Evolutionary conservation across 1,140 invertebrate genomes (phyloP), one percentile per base, ranked within the genome.

Genomic region (Bicyclus anynana): DNA sequence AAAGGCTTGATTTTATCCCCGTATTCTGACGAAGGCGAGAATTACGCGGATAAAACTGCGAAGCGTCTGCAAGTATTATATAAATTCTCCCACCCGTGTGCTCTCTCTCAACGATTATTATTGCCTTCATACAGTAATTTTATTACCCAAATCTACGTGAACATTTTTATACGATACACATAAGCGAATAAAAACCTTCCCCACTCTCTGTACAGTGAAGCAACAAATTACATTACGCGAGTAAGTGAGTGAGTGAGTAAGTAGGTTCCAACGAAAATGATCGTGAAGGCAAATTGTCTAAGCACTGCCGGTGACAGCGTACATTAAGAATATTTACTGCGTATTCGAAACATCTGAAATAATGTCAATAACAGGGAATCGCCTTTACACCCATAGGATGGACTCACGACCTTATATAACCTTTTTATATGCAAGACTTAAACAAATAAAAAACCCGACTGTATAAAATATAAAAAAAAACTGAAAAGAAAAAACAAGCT

Each of bases 241-340:
- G 29, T 33, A 33, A 12, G 29, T 27, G 10, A 26, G 23, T 26
- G 23, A 26, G 23, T 29, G 10, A 29, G 5, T 29, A 29, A 33
- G 48, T 58, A 51, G 21, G 44, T 47, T 10, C 40, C 52, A 55
- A 51, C 13, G 21, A 62, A 62, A 62, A 56, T 62, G 53, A 59
- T 47, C 21, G 56, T 52, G 29, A 52, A 52, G 52, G 49, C 56
- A 59, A 59, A 59, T 59, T 52, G 49, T 59, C 56, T 59, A 59
- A 52, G 56, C 49, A 52, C 40, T 59, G 56, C 18, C 52, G 27
- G 38, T 58, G 55, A 58, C 56, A 59, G 56, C 37, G 42, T 12
- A 47, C 49, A 58, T 59, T 59, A 59, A 58, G 37, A 51, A 59
- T 59, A 59, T 59, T 59, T 59, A 59, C 56, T 53, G 38, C 42